phyloP scores from a whole-genome alignment of 2,888 invertebrate genomes.

The Elmis aenea region DNA sequence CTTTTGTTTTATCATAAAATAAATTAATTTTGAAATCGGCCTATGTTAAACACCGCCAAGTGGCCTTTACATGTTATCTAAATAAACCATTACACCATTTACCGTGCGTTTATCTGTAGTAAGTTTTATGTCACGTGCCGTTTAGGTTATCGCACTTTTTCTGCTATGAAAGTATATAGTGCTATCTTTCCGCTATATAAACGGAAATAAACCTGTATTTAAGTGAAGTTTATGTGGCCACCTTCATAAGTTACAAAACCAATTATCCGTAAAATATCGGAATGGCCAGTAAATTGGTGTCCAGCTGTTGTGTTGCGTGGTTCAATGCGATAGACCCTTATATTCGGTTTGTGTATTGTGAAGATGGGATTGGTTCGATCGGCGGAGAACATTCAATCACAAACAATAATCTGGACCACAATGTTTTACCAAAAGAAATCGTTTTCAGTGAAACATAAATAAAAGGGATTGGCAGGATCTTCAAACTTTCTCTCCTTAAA shows the following conservation, averaged over 20 bases:
- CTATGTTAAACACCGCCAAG: too few species aligned
- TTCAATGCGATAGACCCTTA: constrained; percentile 6
- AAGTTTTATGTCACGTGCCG: constrained; percentile 9
- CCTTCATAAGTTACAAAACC: constrained; percentile 32
- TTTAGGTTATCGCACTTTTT: constrained; percentile 10
- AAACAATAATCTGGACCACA: too few species aligned
- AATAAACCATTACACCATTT: constrained; percentile 7
- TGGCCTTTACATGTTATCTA: too few species aligned
- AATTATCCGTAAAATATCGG: constrained; percentile 38
- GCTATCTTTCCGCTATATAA: constrained; percentile 17
- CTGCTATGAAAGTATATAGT: constrained; percentile 8
- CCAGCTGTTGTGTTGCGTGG: constrained; percentile 27
- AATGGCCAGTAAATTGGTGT: constrained; percentile 35
- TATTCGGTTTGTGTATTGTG: too few species aligned
- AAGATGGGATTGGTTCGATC: too few species aligned
- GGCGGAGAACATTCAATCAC: too few species aligned
- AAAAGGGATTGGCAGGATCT: too few species aligned
- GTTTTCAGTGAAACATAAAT: too few species aligned
- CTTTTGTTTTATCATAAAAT: too few species aligned
- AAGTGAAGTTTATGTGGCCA: constrained; percentile 23
- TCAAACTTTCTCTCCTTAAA: too few species aligned
- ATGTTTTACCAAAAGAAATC: too few species aligned
- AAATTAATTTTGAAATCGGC: too few species aligned
- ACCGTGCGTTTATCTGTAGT: constrained; percentile 6
- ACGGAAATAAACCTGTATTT: constrained; percentile 19